Base-by-base conservation (phyloP, 2,888 invertebrate genomes). In the Zhuqinia jingwanae region DNA sequence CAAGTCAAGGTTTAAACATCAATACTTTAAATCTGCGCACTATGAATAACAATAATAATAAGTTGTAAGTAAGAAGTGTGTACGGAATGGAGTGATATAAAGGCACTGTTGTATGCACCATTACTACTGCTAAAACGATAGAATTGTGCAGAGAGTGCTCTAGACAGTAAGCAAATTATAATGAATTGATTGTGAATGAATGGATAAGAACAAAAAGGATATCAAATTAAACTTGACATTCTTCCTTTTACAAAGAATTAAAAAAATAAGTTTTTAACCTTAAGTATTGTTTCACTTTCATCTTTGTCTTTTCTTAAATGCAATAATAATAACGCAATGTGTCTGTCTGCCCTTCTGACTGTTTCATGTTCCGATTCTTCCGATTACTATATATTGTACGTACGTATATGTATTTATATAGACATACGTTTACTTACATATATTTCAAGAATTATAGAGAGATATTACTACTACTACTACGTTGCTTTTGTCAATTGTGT, bases 231-330 rank as follows among this genome's bases (percentile, higher is more conserved):
- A 80, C 58, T 80, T 86, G 85, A 80, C 85, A 86, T 86, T 80
- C 8, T 86, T 63, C 75, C 63, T 63, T 78, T 27, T 58, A n/a
- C n/a, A 58, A 73, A 47, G 56, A 58, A 45, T 53, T 58, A 36
- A 58, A 73, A 81, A n/a, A n/a, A n/a, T n/a, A n/a, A n/a, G n/a
- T 53, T 50, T 30, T 42, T 70, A 68, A 80, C 73, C 47, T 77
- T 73, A n/a, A n/a, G n/a, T n/a, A 79, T 85, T 85, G 85, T 85
- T 85, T 85, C 68, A 68, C 68, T 84, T 77, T 84, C 84, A 47
- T 73, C 15, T 13, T 47, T 70, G 56, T 58, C 60, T 60, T 42
- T 45, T 47, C 47, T 50, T 42, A 22, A 60, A 42, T 45, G 42
- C 65, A 65, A 70, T 22, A 70, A 47, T 47, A 75, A 75, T 42